These are phyloP conservation scores for Apotomis capreana DNA, from an alignment of 2,888 invertebrate genomes.

Conservation along the genomic window DNA sequence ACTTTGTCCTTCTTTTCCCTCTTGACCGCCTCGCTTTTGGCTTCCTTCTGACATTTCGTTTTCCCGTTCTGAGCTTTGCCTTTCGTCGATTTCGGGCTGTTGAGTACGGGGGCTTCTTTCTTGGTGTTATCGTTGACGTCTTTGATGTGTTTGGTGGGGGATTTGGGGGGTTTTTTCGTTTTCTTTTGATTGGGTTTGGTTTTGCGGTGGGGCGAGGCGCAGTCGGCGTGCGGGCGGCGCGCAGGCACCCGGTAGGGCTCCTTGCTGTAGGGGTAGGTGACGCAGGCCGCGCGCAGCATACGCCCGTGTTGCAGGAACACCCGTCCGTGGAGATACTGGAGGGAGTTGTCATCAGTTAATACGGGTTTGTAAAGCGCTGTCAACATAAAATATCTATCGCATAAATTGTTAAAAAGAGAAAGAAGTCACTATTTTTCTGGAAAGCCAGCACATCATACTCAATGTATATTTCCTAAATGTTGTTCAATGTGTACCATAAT, in stretches of 20 bases:
- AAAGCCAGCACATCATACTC: too few relatives aligned
- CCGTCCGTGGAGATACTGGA: conserved; percentile 89
- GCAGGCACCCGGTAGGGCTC: conserved; percentile 75
- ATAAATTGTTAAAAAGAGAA: too few relatives aligned
- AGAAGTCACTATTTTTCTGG: too few relatives aligned
- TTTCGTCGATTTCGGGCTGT: conserved; percentile 60
- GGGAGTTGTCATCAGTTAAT: conserved; percentile 45
- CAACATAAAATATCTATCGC: too few relatives aligned
- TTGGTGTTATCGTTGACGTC: conserved; percentile 76
- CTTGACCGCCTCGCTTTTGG: conserved; percentile 49
- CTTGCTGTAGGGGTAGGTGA: conserved; percentile 79
- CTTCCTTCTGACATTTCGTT: conserved; percentile 54
- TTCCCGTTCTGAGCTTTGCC: conserved; percentile 50
- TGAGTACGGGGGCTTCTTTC: conserved; percentile 61
- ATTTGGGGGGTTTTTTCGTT: conserved; percentile 71
- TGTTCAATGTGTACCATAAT: too few relatives aligned
- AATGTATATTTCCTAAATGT: too few relatives aligned
- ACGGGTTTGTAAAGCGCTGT: neutral
- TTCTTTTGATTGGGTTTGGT: conserved; percentile 64
- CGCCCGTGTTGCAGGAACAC: conserved; percentile 89
- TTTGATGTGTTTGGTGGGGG: conserved; percentile 70
- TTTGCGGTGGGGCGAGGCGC: conserved; percentile 64
- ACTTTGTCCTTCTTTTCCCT: conserved; percentile 57
- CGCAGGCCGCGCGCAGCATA: conserved; percentile 86
- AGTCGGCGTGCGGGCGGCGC: conserved; percentile 67